phyloP scores from a whole-genome alignment of 2,797 vertebrate genomes.

The Darevskia nairensis region DNA sequence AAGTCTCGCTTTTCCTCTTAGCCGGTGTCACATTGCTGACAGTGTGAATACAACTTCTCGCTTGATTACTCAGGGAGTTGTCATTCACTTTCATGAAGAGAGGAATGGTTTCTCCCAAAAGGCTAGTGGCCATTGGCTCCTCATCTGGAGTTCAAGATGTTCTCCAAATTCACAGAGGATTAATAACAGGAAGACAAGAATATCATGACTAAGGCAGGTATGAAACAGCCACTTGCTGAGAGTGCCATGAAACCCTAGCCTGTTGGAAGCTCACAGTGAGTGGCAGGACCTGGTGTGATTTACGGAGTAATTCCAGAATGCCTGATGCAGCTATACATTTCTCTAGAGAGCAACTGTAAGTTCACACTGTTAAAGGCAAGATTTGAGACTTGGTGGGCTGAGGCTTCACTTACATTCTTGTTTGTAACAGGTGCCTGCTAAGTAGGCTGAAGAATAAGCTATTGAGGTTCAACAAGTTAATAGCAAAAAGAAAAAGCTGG shows the following conservation, averaged over 20 bases:
- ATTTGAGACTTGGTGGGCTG: background rate
- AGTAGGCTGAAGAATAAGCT: background rate
- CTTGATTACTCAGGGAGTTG: constrained; percentile 36
- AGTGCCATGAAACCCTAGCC: background rate
- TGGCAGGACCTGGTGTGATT: background rate
- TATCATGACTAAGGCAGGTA: background rate
- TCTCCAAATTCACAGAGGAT: background rate
- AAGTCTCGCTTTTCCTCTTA: constrained; percentile 31
- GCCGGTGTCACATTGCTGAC: constrained; percentile 21
- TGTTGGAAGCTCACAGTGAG: background rate
- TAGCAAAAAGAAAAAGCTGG: background rate
- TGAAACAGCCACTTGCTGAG: background rate
- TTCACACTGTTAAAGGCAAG: background rate
- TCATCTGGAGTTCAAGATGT: background rate
- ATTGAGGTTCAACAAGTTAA: background rate
- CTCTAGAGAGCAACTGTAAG: background rate
- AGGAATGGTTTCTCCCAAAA: constrained; percentile 8
- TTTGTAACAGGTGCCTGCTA: background rate
- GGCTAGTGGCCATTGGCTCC: background rate
- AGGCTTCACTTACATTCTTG: background rate
- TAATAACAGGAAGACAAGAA: background rate
- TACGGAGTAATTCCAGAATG: background rate
- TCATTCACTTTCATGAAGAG: constrained; percentile 39
- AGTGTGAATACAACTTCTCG: constrained; percentile 22
- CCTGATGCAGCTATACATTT: background rate